phyloP scores from a whole-genome alignment of 2,113 vertebrate species.

The Otus sunia region DNA sequence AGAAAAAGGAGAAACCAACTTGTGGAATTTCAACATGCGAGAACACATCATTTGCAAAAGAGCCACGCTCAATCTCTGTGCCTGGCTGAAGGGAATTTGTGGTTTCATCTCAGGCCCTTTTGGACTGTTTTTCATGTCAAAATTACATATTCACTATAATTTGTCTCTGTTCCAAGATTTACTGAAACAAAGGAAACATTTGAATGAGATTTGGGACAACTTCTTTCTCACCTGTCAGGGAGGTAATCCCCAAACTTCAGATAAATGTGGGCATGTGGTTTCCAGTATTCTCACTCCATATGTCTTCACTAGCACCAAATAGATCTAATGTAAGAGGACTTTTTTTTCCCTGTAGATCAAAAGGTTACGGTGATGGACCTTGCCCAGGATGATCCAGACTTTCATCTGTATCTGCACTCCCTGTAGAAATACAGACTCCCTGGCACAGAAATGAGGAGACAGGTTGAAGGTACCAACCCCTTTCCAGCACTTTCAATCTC shows the following conservation, averaged over 20 bases:
- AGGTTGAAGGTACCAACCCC: not conserved
- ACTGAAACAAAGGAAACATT: constrained; percentile 63
- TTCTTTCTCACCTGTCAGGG: constrained; percentile 49
- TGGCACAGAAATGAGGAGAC: not conserved
- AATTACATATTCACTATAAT: constrained; percentile 46
- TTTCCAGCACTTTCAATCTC: not conserved
- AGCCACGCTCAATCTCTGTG: not conserved
- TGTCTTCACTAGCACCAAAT: constrained; percentile 55
- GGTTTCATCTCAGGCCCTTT: constrained; percentile 15
- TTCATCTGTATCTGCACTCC: constrained; percentile 16
- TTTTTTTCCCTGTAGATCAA: not conserved
- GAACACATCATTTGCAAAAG: not conserved
- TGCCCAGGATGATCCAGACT: not conserved
- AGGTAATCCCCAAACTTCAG: constrained; percentile 55
- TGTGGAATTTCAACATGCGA: not conserved
- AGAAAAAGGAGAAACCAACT: not conserved
- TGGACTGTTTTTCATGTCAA: constrained; percentile 45
- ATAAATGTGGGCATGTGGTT: constrained; percentile 41
- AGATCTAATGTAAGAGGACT: constrained; percentile 30
- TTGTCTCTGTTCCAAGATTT: constrained; percentile 43
- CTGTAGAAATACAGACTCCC: not conserved
- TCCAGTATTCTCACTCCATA: constrained; percentile 53
- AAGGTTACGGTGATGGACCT: not conserved
- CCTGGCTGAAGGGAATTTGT: constrained; percentile 9
- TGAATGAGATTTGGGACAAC: constrained; percentile 47